Evolutionary conservation across 2,797 vertebrate genomes (phyloP), one percentile per base, ranked within the genome.

Genomic region (Aplochiton taeniatus): DNA sequence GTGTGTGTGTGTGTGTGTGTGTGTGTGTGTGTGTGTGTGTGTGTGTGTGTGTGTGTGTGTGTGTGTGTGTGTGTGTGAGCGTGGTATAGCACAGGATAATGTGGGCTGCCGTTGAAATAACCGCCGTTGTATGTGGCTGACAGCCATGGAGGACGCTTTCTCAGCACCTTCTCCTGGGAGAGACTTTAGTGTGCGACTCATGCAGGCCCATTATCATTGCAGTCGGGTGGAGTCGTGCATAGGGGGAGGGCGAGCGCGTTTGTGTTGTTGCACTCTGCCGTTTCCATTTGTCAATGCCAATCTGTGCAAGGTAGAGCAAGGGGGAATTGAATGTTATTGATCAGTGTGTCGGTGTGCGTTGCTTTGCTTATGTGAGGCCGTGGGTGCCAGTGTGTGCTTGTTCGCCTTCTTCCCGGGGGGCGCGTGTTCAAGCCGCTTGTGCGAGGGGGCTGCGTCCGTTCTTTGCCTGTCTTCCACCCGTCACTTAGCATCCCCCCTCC

Each of bases 401-500:
- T 60, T 18, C 2, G 61, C 56, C 31, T 31, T 31, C 31, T 31
- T 31, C 31, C 31, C 31, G 31, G 31, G 6, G 31, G 2, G 31
- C 11, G 9, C 58, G 53, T 43, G n/a, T 43, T 45, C 53, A 42
- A 55, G 52, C 20, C 11, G 50, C 65, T 50, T 52, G 17, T 50
- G 59, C 20, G 9, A 5, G 7, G 18, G 47, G 16, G n/a, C n/a
- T n/a, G n/a, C n/a, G n/a, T 13, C 17, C 8, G 48, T 49, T 31
- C 12, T 56, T 48, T 12, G 47, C 11, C 31, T 31, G 31, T 31
- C 6, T 6, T 31, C n/a, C 19, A 43, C 11, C 11, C 48, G 44
- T 49, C 61, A 17, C 56, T 77, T 70, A 60, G 68, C 52, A 79
- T 84, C 80, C 75, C 66, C 60, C 6, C 50, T 69, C 58, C 54